Conservation (phyloP, 2,797 vertebrate genomes). For the Spondyliosoma cantharus region DNA sequence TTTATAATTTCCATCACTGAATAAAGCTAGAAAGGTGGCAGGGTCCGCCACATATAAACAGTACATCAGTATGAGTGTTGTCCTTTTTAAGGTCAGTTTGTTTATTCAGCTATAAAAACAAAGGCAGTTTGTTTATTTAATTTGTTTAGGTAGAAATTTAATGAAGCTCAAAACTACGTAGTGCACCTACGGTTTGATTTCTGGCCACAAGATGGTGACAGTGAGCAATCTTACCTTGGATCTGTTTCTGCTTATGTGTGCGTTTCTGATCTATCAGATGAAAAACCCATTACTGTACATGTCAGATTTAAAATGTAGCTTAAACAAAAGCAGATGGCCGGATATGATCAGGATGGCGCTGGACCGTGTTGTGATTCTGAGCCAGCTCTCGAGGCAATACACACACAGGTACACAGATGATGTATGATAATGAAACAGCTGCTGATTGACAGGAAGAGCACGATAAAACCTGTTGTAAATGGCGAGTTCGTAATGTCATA, state of each 20-base stretch:
- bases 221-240: not conserved
- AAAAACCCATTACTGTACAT: conserved; percentile 45
- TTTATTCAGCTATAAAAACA: too few relatives aligned
- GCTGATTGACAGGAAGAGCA: conserved; percentile 6
- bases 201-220: conserved; percentile 59
- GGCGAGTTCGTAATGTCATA: not conserved
- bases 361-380: not conserved
- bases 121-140: too few relatives aligned
- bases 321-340: conserved; percentile 16
- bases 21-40: too few relatives aligned
- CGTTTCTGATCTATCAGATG: conserved; percentile 23
- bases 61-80: too few relatives aligned
- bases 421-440: not conserved
- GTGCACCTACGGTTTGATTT: not conserved
- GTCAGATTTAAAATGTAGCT: conserved; percentile 30
- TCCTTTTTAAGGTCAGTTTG: too few relatives aligned
- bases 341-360: conserved; percentile 18
- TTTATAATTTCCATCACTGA: too few relatives aligned
- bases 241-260: conserved; percentile 17
- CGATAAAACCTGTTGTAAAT: not conserved
- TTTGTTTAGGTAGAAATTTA: too few relatives aligned
- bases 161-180: not conserved
- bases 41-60: too few relatives aligned
- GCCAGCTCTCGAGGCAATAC: not conserved
- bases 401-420: not conserved